These are phyloP conservation scores for Amaurobius ferox DNA, from an alignment of 2,888 invertebrate species.

Conservation along the genomic window DNA sequence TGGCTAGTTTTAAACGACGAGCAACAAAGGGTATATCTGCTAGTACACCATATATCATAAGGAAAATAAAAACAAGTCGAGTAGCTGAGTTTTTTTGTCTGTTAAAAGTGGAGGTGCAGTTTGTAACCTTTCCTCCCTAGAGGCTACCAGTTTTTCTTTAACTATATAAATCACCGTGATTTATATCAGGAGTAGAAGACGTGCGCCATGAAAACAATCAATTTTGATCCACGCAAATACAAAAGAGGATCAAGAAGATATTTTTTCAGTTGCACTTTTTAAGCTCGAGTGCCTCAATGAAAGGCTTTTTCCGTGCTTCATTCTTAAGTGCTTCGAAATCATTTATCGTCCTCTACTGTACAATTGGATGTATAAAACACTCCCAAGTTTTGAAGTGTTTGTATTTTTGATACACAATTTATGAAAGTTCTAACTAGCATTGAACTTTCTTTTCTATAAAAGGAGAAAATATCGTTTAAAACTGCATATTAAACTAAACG, in stretches of 20 bases:
- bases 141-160: background rate
- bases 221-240: conserved; percentile 8
- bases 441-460: no score
- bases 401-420: no score
- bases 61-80: no score
- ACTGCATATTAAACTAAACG: no score
- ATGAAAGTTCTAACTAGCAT: no score
- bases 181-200: conserved; percentile 23
- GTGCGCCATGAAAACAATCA: conserved; percentile 30
- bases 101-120: background rate
- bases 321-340: background rate
- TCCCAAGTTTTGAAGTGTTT: no score
- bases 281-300: background rate
- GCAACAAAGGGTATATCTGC: no score
- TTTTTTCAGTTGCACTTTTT: background rate
- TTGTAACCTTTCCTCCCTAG: background rate
- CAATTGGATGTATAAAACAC: background rate
- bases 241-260: background rate
- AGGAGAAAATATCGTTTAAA: no score
- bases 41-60: no score
- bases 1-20: no score
- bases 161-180: conserved; percentile 38
- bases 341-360: background rate
- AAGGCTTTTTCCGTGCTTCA: background rate
- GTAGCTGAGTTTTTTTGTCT: no score